Percentiles rank a stretch among this genome's conserved stretches.
Evolutionary conservation across 2,113 vertebrate genomes (phyloP).

Genomic region (Nesoenas mayeri): DNA sequence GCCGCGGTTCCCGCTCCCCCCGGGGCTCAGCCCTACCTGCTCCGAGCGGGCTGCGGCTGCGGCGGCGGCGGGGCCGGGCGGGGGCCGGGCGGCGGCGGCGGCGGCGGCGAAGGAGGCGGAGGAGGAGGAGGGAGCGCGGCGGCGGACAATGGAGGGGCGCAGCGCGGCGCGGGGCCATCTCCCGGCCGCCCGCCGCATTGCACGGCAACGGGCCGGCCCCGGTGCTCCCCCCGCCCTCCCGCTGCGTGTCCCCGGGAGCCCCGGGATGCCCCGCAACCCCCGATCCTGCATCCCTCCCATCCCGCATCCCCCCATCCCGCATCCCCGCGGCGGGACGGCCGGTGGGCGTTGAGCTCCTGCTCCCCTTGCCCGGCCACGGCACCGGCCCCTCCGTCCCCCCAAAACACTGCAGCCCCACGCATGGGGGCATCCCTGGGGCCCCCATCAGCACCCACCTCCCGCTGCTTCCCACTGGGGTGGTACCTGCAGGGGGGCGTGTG

Average conservation of each 20-base stretch:
- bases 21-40: no score
- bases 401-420: background rate
- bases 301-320: no score
- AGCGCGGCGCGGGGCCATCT: constrained; percentile 55
- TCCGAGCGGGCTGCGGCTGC: background rate
- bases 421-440: background rate
- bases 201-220: background rate
- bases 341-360: background rate
- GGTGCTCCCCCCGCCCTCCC: background rate
- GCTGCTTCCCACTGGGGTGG: background rate
- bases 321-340: no score
- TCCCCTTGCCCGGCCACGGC: background rate
- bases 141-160: constrained; percentile 19
- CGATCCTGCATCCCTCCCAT: no score
- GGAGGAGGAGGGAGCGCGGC: background rate
- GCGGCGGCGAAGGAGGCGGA: no score
- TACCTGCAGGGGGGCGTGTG: no score
- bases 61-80: background rate
- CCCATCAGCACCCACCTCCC: background rate
- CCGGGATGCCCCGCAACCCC: no score
- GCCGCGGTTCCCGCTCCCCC: no score
- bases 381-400: background rate
- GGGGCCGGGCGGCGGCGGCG: no score
- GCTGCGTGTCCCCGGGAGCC: background rate
- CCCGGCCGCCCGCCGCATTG: constrained; percentile 55